phyloP scores from a whole-genome alignment of 2,888 invertebrate genomes.

The Macropis europaea region DNA sequence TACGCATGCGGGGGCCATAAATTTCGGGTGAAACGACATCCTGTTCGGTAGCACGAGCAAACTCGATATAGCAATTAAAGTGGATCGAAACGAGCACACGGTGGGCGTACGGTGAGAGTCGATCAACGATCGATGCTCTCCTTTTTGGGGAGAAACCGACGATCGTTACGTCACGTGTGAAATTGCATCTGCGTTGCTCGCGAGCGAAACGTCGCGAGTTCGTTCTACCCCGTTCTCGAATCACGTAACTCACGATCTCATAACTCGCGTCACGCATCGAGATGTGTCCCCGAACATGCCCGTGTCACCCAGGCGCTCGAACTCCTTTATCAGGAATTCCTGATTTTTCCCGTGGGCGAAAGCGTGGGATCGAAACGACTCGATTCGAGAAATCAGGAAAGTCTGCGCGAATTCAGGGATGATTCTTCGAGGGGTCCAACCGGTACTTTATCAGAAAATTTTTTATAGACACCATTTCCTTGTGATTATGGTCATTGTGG shows the following conservation, averaged over 20 bases:
- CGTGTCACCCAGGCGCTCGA: background rate
- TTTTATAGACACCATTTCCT: no score
- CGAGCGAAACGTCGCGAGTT: conserved; percentile 21
- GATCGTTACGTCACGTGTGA: conserved; percentile 35
- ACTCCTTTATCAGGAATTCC: background rate
- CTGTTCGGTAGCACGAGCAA: no score
- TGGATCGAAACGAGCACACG: background rate
- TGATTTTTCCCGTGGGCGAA: background rate
- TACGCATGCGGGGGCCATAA: no score
- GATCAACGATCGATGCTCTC: background rate
- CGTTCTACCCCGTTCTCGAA: background rate
- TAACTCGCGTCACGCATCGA: conserved; percentile 15
- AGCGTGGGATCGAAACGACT: background rate
- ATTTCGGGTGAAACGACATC: no score
- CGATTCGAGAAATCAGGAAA: no score
- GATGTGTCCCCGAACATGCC: background rate
- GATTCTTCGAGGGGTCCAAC: no score
- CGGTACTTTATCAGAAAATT: no score
- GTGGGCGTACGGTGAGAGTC: background rate
- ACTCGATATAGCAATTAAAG: background rate
- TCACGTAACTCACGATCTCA: conserved; percentile 30
- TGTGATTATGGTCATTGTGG: no score
- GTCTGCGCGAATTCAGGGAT: no score
- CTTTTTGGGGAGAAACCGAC: conserved; percentile 9
- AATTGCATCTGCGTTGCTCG: conserved; percentile 19